Evolutionary conservation across 2,888 invertebrate genomes (phyloP), one percentile per base, ranked within the genome.

Genomic region (Mythimna loreyi): DNA sequence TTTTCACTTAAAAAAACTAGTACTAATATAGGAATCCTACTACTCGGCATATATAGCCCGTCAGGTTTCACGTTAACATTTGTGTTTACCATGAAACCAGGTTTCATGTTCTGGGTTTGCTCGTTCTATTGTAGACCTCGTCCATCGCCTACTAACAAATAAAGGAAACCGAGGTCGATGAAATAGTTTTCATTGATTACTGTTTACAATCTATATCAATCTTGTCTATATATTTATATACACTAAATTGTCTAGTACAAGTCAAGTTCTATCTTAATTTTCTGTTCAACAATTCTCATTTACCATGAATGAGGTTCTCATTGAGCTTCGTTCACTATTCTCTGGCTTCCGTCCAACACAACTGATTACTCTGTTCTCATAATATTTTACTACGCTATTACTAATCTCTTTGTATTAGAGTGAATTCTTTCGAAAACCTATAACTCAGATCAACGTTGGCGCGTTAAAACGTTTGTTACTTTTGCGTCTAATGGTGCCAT

Each of bases 301-400:
- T 71, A 40, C 67, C 67, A 82, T 92, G 92, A 93, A 93, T 92
- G 91, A 90, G 86, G 85, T 64, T 75, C 74, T 92, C 89, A 92
- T 91, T 91, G 91, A 86, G 81, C 77, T 85, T 75, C 52, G 56
- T 28, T 36, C 77, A 67, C 83, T 82, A 75, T 80, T 67, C 70
- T 67, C 83, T 93, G 93, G 94, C 91, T 58, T 33, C 30, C 16
- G 87, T 92, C 93, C 93, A 89, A 83, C 72, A 71, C 62, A 74
- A 67, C 82, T 85, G 89, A 91, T 92, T 87, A 87, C 90, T 91
- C 90, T 91, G 89, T 93, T 92, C 86, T 85, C 83, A 72, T 87
- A 89, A 89, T 89, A 89, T 85, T 91, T 90, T 86, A 89, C 87
- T 85, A 89, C 83, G 66, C 75, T 74, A 72, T 70, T 78, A 80